Evolutionary conservation across 2,888 invertebrate genomes (phyloP).

Genomic region (Gibbula magus): DNA sequence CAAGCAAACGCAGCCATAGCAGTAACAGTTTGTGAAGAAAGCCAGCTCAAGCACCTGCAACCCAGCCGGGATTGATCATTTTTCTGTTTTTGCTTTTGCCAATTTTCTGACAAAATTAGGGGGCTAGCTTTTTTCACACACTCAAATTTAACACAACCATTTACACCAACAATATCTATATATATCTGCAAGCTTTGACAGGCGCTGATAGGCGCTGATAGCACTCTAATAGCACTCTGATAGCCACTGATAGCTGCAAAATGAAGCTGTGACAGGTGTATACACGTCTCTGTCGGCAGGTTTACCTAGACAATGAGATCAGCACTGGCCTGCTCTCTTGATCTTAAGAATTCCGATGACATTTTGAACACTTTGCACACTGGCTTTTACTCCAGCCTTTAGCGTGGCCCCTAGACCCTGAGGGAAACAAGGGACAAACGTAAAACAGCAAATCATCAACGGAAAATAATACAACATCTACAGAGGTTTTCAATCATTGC

Average conservation of each 20-base stretch:
- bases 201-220: neutral
- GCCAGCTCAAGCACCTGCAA: too few relatives aligned
- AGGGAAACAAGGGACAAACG: conserved; percentile 2
- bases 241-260: conserved; percentile 21
- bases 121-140: too few relatives aligned
- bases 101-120: too few relatives aligned
- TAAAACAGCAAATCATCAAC: conserved; percentile 18
- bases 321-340: conserved; percentile 28
- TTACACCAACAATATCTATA: too few relatives aligned
- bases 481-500: neutral
- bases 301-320: conserved; percentile 31
- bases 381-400: conserved; percentile 59
- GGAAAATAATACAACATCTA: neutral
- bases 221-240: neutral
- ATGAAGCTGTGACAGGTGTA: neutral
- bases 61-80: too few relatives aligned
- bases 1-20: too few relatives aligned
- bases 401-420: conserved; percentile 46
- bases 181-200: too few relatives aligned
- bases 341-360: conserved; percentile 48
- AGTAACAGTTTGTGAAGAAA: too few relatives aligned
- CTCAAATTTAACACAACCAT: too few relatives aligned
- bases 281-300: neutral
- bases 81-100: too few relatives aligned
- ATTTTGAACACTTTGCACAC: conserved; percentile 59